Conservation (phyloP, 2,797 vertebrate species). For the Tympanoctomys barrerae region DNA sequence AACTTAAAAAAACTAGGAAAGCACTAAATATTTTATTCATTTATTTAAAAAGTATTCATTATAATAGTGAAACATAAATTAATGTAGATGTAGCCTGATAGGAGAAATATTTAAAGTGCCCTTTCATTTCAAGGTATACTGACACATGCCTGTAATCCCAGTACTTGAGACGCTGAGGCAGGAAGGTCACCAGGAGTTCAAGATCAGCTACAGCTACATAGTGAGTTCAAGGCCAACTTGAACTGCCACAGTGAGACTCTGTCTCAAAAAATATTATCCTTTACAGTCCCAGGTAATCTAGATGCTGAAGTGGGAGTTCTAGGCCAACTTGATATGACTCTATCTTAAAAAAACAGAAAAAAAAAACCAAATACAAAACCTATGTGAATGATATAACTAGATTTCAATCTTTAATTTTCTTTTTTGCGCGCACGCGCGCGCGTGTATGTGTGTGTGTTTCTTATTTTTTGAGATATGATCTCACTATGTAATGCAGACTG, state of each 20-base stretch:
- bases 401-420: slow-evolving; percentile 22
- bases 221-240: neutral
- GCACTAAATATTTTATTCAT: slow-evolving; percentile 69
- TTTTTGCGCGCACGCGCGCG: neutral
- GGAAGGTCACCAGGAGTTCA: neutral
- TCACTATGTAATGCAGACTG: neutral
- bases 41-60: slow-evolving; percentile 64
- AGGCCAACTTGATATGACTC: neutral
- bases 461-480: neutral
- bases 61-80: slow-evolving; percentile 23
- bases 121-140: neutral
- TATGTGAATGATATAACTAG: neutral
- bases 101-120: slow-evolving; percentile 32
- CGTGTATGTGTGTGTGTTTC: neutral
- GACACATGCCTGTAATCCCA: neutral
- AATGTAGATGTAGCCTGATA: slow-evolving; percentile 30
- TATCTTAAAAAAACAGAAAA: neutral
- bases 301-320: neutral
- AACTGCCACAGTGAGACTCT: neutral
- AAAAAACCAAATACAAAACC: neutral
- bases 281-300: neutral
- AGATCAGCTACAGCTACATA: neutral
- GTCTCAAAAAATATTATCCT: neutral
- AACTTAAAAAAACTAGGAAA: slow-evolving; percentile 70
- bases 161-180: neutral